Base-by-base conservation (phyloP, 2,888 invertebrate genomes). In the Piscicola geometra region DNA sequence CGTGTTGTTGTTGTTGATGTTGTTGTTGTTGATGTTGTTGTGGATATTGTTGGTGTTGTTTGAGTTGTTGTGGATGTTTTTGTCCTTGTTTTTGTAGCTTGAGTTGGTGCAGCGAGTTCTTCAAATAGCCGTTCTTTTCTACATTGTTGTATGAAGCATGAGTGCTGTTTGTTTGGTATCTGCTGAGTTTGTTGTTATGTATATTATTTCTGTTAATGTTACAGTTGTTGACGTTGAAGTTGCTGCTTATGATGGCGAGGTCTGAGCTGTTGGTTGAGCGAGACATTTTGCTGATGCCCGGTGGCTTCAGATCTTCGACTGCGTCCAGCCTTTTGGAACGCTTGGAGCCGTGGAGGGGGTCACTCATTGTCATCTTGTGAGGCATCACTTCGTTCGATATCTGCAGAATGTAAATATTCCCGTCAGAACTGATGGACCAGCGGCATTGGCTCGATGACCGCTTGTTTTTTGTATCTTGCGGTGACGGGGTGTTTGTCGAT, bases 391-490 rank as follows among this genome's bases (percentile, higher is more conserved):
- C 52, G 30, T 74, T 75, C 3, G 76, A 64, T 3, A 77, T 68
- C 60, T 77, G 77, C 30, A 77, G 69, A 28, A 77, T 77, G 70
- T 52, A 75, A 0, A 77, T 75, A 36, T 77, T 77, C 12, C 77
- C 77, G 28, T 77, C 77, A 15, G 68, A 33, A 21, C 77, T 75
- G 30, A 77, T 74, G 21, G 77, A 77, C 77, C 77, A 77, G 12
- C 77, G 75, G 33, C 71, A 77, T 21, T 71, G 67, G 1, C 36
- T 64, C 21, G 25, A 30, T 30, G 21, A 25, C 2, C 35, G 30
- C 32, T 64, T 73, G 73, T 28, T 36, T 35, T n/a, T 21, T 52
- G 25, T 72, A 21, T 52, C 32, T 47, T 35, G 30, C n/a, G 32
- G 30, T 41, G 25, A n/a, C 21, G 72, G 56, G 1, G 73, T 60